phyloP scores from a whole-genome alignment of 1,140 invertebrate genomes.

The Conus betulinus region DNA sequence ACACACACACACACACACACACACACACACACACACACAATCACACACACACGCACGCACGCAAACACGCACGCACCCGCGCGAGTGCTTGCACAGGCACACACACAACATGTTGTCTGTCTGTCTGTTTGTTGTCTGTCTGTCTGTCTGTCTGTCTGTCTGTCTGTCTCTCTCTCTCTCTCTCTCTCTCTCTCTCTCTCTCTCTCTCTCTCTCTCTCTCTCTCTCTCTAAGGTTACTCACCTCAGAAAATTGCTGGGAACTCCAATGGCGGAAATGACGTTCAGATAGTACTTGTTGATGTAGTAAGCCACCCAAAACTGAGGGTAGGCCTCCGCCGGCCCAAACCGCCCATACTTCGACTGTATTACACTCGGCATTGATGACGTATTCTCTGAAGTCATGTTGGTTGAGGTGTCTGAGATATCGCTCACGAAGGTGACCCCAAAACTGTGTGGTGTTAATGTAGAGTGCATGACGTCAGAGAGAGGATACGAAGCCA shows the following conservation, averaged over 20 bases:
- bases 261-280: slow-evolving; percentile 58
- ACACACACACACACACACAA: slow-evolving; percentile 9
- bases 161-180: not conserved
- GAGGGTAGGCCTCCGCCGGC: slow-evolving; percentile 24
- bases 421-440: not conserved
- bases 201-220: not conserved
- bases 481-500: not conserved
- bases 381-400: not conserved
- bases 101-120: not conserved
- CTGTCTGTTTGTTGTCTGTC: too few species aligned
- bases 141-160: not conserved
- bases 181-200: not conserved
- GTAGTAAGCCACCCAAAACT: slow-evolving; percentile 39
- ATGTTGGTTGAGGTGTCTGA: not conserved
- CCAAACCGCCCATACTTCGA: slow-evolving; percentile 19
- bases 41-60: not conserved
- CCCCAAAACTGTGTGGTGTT: not conserved
- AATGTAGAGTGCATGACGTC: not conserved
- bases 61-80: not conserved
- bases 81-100: not conserved
- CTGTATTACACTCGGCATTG: not conserved
- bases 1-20: slow-evolving; percentile 13
- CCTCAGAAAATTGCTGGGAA: slow-evolving; percentile 57
- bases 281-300: slow-evolving; percentile 65
- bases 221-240: not conserved